Base-by-base conservation (phyloP, 2,113 vertebrate species). In the Engraulis encrasicolus region DNA sequence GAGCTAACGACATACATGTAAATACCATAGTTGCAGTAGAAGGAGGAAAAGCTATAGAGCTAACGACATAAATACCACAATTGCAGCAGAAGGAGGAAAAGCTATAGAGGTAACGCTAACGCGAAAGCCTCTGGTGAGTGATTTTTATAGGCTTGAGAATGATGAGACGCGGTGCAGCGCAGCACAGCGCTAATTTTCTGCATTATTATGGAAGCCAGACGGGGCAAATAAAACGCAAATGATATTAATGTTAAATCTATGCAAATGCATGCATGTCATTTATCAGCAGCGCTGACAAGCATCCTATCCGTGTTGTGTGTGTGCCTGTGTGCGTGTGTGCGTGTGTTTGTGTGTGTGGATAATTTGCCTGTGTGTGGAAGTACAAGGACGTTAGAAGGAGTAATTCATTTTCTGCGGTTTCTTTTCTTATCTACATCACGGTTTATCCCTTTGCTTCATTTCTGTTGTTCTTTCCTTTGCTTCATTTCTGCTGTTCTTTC, bases 261-360 rank as follows among this genome's bases (percentile, higher is more conserved):
- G 97, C 97, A 98, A 99, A 99, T 98, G 92, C 92, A 97, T 96
- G 94, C 95, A 96, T 90, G 96, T 97, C 96, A 98, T 99, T 97
- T 96, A 97, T 99, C 97, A 98, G 92, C 85, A 90, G 95, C 94
- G 94, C 96, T 98, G 98, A 97, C 97, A 98, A 96, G 96, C 96
- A 95, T 96, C 96, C 96, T 96, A 96, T n/a, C n/a, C n/a, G n/a
- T n/a, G n/a, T n/a, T n/a, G n/a, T n/a, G n/a, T n/a, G n/a, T n/a
- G n/a, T n/a, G n/a, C n/a, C n/a, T n/a, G n/a, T n/a, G n/a, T n/a
- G n/a, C n/a, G n/a, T n/a, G n/a, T n/a, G n/a, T n/a, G n/a, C n/a
- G n/a, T n/a, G n/a, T n/a, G n/a, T n/a, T n/a, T n/a, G n/a, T n/a
- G n/a, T n/a, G n/a, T n/a, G n/a, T n/a, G n/a, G n/a, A n/a, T n/a